Evolutionary conservation across 2,797 vertebrate genomes (phyloP).

Genomic region (Amazona finschi): DNA sequence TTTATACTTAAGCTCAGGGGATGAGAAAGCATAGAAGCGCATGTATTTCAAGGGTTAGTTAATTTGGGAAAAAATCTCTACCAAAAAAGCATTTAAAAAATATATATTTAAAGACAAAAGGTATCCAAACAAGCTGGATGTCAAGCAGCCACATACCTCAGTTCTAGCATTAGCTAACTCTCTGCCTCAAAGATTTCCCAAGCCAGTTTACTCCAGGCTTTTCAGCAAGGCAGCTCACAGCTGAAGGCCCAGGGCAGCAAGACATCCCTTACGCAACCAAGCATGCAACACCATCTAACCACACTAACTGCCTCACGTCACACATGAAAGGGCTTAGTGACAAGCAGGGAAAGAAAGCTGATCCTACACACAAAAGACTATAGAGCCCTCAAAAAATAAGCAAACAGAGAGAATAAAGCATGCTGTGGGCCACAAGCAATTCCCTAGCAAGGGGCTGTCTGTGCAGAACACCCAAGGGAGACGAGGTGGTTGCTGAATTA

Average conservation of each 20-base stretch:
- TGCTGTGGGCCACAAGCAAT: not conserved
- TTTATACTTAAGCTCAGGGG: not conserved
- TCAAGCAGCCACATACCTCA: not conserved
- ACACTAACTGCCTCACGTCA: not conserved
- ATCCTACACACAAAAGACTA: not conserved
- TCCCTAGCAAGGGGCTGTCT: not conserved
- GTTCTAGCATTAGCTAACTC: not conserved
- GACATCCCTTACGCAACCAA: not conserved
- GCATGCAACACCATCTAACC: not conserved
- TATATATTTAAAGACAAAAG: not conserved
- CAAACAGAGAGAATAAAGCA: not conserved
- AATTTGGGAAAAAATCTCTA: not conserved
- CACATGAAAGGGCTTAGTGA: not conserved
- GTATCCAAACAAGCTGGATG: not conserved
- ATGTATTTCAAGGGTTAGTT: not conserved
- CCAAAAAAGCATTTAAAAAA: not conserved
- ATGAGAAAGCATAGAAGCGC: not conserved
- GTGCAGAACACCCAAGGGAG: not conserved
- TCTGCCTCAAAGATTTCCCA: not conserved
- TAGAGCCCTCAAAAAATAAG: not conserved
- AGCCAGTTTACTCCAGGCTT: not conserved
- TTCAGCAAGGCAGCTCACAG: not conserved
- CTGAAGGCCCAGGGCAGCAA: not conserved
- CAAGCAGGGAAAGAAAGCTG: not conserved
- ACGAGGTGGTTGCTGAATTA: not conserved